Evolutionary conservation across 1,140 invertebrate species (phyloP).

Genomic region (Zaprionus taronus): DNA sequence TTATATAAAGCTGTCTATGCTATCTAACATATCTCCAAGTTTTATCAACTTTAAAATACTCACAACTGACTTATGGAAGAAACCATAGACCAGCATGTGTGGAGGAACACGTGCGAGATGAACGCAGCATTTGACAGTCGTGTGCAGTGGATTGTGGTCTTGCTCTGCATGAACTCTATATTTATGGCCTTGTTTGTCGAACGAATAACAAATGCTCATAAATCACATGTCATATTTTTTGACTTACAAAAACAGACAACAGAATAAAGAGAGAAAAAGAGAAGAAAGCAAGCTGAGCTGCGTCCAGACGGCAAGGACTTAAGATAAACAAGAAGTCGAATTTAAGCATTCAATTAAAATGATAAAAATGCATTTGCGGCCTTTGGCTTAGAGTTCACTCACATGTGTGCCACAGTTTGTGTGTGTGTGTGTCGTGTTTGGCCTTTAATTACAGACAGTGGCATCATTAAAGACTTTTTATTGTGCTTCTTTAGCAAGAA

Average conservation of each 20-base stretch:
- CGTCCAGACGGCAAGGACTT: conserved; percentile 15
- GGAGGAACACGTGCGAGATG: background rate
- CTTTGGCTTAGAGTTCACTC: conserved; percentile 60
- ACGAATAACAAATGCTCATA: conserved; percentile 64
- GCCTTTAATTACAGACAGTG: conserved; percentile 75
- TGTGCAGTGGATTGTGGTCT: background rate
- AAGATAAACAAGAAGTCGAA: conserved; percentile 29
- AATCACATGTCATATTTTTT: conserved; percentile 60
- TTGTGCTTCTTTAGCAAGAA: conserved; percentile 70
- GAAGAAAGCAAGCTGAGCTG: conserved; percentile 1
- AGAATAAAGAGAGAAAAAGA: background rate
- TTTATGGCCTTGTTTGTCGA: conserved; percentile 73
- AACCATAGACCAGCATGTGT: background rate
- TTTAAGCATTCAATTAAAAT: conserved; percentile 60
- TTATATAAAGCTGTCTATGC: background rate
- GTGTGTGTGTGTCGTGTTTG: conserved; percentile 43
- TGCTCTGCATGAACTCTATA: conserved; percentile 33
- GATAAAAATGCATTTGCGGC: conserved; percentile 56
- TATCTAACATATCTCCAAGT: background rate
- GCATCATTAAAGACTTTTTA: conserved; percentile 78
- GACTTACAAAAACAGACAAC: conserved; percentile 15
- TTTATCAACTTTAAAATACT: background rate
- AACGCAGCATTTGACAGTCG: conserved; percentile 2
- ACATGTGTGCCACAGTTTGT: conserved; percentile 33
- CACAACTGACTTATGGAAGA: background rate